Evolutionary conservation across 2,113 vertebrate genomes (phyloP), one percentile per base, ranked within the genome.

Genomic region (Lampris incognitus): DNA sequence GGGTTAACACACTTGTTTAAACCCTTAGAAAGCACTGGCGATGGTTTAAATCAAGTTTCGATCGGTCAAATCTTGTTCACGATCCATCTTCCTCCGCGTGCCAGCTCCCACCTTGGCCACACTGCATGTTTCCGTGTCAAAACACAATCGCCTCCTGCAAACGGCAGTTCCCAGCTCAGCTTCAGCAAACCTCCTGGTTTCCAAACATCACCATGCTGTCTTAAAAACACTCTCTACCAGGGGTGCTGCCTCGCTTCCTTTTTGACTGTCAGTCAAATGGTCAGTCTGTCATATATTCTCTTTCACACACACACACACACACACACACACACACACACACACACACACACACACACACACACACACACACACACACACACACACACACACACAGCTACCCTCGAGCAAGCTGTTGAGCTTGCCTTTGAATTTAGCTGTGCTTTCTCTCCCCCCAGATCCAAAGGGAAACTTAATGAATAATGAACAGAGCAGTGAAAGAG

Each of bases 401-500:
- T 81, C 84, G 82, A 90, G 89, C 88, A 78, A 82, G 85, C 78
- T 76, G 81, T 86, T 83, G 86, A 88, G 85, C 76, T 69, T 79
- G 76, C 85, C 86, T 84, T 79, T 82, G 88, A 78, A 87, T 92
- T 81, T 86, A 83, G 82, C 84, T 66, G 41, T 79, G 83, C 83
- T 76, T 82, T 84, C 64, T 72, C 83, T 89, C 78, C 89, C 82
- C 51, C 77, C 69, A 72, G 83, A 81, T 92, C 88, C 82, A 87
- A 93, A 86, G 85, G 84, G 78, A 92, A 91, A 90, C 83, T 72
- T 84, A 89, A 93, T 93, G 88, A 94, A 93, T 94, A 93, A 93
- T 94, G 89, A 93, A 93, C 88, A 71, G 85, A 81, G 87, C 62
- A 64, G 84, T 78, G 83, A 71, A 80, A 80, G 74, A 65, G 46